These are phyloP conservation scores for Lamprotornis superbus DNA, from an alignment of 2,113 vertebrate species.

Conservation along the genomic window DNA sequence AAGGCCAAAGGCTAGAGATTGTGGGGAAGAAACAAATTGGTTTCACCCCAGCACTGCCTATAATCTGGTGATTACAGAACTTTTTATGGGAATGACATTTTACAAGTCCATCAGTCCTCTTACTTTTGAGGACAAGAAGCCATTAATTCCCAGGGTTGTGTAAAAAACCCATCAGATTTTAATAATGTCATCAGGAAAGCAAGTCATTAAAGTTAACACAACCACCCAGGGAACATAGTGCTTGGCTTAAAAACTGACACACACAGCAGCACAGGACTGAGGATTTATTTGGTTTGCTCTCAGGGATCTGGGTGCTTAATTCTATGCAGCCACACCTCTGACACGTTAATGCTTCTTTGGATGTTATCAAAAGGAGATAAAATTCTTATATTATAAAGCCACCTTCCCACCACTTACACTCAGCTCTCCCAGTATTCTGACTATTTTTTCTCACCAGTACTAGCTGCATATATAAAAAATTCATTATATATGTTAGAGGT, in stretches of 20 bases:
- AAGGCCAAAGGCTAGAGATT: not conserved
- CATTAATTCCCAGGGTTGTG: not conserved
- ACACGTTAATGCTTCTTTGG: not conserved
- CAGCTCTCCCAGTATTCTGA: not conserved
- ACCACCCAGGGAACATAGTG: not conserved
- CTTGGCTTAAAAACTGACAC: not conserved
- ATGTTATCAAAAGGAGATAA: not conserved
- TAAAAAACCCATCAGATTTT: not conserved
- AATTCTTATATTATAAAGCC: not conserved
- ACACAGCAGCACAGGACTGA: not conserved
- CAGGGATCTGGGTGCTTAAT: not conserved
- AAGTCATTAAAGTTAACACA: not conserved
- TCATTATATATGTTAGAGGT: rapidly evolving
- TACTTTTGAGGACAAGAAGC: not conserved
- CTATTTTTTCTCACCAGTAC: not conserved
- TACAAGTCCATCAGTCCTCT: not conserved
- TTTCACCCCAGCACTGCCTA: not conserved
- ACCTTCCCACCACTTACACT: not conserved
- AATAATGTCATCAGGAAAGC: not conserved
- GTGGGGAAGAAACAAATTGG: not conserved
- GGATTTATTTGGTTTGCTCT: not conserved
- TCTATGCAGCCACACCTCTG: rapidly evolving
- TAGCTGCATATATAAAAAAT: not conserved
- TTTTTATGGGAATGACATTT: not conserved
- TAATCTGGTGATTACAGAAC: not conserved